Base-by-base conservation (phyloP, 2,888 invertebrate species). In the Pseudoips prasinana region DNA sequence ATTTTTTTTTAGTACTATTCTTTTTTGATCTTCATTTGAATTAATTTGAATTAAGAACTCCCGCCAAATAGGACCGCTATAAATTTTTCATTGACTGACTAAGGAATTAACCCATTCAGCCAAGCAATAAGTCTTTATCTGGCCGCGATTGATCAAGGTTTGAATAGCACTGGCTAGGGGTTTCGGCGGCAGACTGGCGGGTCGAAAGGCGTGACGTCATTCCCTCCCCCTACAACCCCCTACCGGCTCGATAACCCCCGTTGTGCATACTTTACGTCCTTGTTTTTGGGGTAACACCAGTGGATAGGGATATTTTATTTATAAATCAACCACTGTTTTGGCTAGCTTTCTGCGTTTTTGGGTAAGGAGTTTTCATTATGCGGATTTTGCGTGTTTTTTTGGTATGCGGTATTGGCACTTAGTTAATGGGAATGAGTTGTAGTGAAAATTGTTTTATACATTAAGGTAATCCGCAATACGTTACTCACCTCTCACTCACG, bases 151-250 rank as follows among this genome's bases (percentile, higher is more conserved):
- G 78, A 76, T 74, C 67, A 72, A 68, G 69, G 73, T 63, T 64
- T 66, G 73, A 62, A 58, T 64, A 49, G 55, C 50, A 57, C 58
- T 60, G 71, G 72, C 66, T 59, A 55, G 41, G 60, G 54, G 68
- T 66, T 68, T 68, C 63, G 77, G 75, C 78, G 78, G 75, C 77
- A 73, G 70, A 44, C 63, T 69, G 80, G 68, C 77, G 78, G 57
- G 78, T 73, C 73, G 74, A 73, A 14, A 71, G 68, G 61, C 46
- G 63, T 84, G 84, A 84, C 85, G 84, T 84, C 85, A 84, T 44
- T 32, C 23, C 62, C 46, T 49, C 64, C 64, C 57, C 46, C 51
- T 54, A 37, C 59, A 42, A 45, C 46, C 45, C 60, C 55, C 54
- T 43, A 51, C 46, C 41, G 44, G 59, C 59, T 58, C 64, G 61